Percentiles rank a stretch among this genome's conserved stretches.
Conservation (phyloP, 2,797 vertebrate species). For the Anabas testudineus region DNA sequence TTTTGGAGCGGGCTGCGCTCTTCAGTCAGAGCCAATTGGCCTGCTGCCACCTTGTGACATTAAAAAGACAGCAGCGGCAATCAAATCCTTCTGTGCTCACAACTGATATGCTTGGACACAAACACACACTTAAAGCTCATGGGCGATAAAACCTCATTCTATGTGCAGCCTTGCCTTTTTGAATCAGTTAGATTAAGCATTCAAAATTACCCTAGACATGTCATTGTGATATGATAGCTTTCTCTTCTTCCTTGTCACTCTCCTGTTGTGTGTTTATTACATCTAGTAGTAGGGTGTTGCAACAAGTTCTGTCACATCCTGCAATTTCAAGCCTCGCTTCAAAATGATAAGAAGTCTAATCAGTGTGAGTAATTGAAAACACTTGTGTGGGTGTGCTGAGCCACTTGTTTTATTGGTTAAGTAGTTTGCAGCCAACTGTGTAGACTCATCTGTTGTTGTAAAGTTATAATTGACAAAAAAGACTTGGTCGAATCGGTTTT, state of each 20-base stretch:
- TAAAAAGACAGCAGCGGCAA: conserved; percentile 65
- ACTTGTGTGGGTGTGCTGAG: background rate
- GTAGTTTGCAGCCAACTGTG: background rate
- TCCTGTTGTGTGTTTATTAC: background rate
- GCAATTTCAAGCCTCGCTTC: background rate
- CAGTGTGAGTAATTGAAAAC: background rate
- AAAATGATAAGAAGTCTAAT: background rate
- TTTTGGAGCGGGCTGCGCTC: conserved; percentile 68
- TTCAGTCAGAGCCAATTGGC: conserved; percentile 83
- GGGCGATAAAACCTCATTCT: conserved; percentile 13
- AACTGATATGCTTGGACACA: background rate
- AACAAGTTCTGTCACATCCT: background rate
- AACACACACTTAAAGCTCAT: conserved; percentile 5
- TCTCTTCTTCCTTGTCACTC: background rate
- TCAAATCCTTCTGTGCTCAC: conserved; percentile 14
- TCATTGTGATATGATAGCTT: too few relatives aligned
- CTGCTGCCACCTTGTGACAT: conserved; percentile 80
- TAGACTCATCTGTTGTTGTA: background rate
- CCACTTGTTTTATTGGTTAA: background rate
- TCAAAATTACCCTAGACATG: background rate
- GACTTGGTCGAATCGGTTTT: background rate
- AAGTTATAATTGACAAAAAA: background rate
- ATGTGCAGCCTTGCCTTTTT: conserved; percentile 2
- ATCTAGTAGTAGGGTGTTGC: background rate
- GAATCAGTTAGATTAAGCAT: background rate